Evolutionary conservation across 2,113 vertebrate genomes (phyloP).

Genomic region (Colius striatus): DNA sequence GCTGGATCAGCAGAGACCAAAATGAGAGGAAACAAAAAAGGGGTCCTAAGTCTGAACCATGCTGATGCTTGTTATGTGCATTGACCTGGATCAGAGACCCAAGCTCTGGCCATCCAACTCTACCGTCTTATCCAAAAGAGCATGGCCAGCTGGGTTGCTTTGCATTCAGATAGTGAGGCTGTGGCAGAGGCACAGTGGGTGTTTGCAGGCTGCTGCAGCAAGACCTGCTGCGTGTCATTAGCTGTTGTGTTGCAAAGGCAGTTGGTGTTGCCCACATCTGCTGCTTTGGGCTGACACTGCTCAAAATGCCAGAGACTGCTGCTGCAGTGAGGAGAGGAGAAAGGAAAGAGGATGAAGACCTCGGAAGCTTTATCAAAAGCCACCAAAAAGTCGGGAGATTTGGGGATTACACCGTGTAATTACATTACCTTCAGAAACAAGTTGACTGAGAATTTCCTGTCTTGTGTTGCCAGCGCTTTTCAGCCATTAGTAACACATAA

Average conservation of each 20-base stretch:
- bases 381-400: slow-evolving; percentile 52
- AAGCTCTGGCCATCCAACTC: not conserved
- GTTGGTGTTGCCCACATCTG: slow-evolving; percentile 30
- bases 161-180: not conserved
- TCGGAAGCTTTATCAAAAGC: slow-evolving; percentile 6
- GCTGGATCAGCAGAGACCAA: slow-evolving; percentile 12
- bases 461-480: slow-evolving; percentile 65
- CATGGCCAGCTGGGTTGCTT: not conserved
- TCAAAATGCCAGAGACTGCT: not conserved
- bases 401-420: slow-evolving; percentile 46
- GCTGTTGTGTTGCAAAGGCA: not conserved
- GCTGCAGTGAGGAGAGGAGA: not conserved
- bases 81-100: slow-evolving; percentile 3
- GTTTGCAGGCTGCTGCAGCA: slow-evolving; percentile 1
- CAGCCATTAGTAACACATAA: slow-evolving; percentile 68
- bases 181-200: not conserved
- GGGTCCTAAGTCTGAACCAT: not conserved
- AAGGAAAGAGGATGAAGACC: not conserved
- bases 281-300: not conserved
- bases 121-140: not conserved
- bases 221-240: not conserved
- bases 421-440: slow-evolving; percentile 48
- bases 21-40: slow-evolving; percentile 15
- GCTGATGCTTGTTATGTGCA: not conserved
- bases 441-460: slow-evolving; percentile 44